These are phyloP conservation scores for Sphaeridia pumilis DNA, from an alignment of 2,888 invertebrate genomes.

Conservation along the genomic window DNA sequence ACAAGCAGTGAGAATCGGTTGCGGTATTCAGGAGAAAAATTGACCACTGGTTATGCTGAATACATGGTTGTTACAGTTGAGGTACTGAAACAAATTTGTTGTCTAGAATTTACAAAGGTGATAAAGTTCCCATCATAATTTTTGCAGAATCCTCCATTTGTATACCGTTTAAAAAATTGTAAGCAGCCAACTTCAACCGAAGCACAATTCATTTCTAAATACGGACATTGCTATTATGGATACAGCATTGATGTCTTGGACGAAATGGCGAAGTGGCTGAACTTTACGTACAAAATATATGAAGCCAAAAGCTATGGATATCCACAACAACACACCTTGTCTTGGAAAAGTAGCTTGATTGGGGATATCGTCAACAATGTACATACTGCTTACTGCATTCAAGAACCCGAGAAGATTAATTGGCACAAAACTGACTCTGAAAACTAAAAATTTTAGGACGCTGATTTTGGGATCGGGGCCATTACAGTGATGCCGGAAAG, in stretches of 20 bases:
- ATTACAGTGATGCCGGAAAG: constrained; percentile 88
- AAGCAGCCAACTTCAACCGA: constrained; percentile 2
- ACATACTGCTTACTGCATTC: neutral
- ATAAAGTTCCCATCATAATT: neutral
- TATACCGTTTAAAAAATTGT: constrained; percentile 8
- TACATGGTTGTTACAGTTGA: too few relatives aligned
- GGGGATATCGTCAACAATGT: constrained; percentile 55
- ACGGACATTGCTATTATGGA: constrained; percentile 45
- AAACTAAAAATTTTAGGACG: constrained; percentile 44
- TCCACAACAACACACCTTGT: constrained; percentile 56
- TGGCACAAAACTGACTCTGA: neutral
- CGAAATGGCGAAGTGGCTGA: constrained; percentile 65
- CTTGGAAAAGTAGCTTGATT: constrained; percentile 70
- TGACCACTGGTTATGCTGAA: too few relatives aligned
- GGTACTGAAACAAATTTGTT: too few relatives aligned
- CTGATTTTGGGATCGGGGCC: constrained; percentile 85
- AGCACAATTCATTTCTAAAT: neutral
- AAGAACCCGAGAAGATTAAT: neutral
- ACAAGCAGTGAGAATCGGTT: too few relatives aligned
- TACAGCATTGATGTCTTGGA: constrained; percentile 90
- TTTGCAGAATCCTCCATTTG: constrained; percentile 11
- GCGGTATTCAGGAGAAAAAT: too few relatives aligned
- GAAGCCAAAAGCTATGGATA: constrained; percentile 57
- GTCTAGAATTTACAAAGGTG: too few relatives aligned
- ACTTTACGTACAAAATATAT: constrained; percentile 79